Evolutionary conservation across 1,140 invertebrate genomes (phyloP).

Genomic region (Pissodes strobi): DNA sequence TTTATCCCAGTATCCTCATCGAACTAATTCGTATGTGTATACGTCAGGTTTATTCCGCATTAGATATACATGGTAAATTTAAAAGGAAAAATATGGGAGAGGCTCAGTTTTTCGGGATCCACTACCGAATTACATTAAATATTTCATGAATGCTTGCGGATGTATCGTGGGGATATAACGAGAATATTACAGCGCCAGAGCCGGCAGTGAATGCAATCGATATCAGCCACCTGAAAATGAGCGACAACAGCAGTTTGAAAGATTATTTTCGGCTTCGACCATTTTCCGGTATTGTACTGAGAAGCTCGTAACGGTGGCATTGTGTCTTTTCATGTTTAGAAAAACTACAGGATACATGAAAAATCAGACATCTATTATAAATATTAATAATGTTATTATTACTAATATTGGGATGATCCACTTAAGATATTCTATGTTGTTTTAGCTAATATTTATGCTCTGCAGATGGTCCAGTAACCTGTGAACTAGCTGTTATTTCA

Average conservation of each 20-base stretch:
- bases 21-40: slow-evolving; percentile 33
- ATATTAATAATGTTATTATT: no score
- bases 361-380: no score
- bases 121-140: slow-evolving; percentile 38
- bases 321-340: slow-evolving; percentile 13
- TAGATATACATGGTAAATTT: slow-evolving; percentile 37
- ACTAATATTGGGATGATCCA: no score
- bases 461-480: no score
- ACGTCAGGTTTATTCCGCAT: slow-evolving; percentile 23
- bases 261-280: slow-evolving; percentile 33
- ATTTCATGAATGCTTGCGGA: slow-evolving; percentile 34
- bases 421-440: no score
- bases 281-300: slow-evolving; percentile 24
- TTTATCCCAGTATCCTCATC: slow-evolving; percentile 25
- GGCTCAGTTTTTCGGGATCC: slow-evolving; percentile 36
- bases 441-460: no score
- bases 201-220: slow-evolving; percentile 31
- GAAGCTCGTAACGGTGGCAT: slow-evolving; percentile 1
- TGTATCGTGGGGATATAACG: slow-evolving; percentile 33
- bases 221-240: slow-evolving; percentile 35
- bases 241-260: slow-evolving; percentile 36
- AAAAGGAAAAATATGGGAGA: slow-evolving; percentile 37
- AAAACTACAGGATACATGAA: no score
- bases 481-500: no score
- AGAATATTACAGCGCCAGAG: slow-evolving; percentile 24